A percentile compares a stretch with the other conserved stretches of the same genome.
Evolutionary conservation across 2,888 invertebrate species (phyloP).

Genomic region (Hyposoter dolosus): DNA sequence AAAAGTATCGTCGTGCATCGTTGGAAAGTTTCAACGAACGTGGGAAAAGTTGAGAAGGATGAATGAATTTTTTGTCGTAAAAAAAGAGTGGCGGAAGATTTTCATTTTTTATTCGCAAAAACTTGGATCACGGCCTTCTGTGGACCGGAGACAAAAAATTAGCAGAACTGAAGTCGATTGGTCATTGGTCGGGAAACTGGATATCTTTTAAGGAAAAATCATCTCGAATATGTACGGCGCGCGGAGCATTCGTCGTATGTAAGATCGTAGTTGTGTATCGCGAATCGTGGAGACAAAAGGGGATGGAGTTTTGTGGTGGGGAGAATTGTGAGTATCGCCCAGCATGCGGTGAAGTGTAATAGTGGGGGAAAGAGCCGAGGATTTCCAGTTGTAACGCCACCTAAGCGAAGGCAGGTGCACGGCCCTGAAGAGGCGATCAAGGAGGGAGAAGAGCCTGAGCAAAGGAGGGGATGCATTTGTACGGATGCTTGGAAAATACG

Average conservation of each 20-base stretch:
- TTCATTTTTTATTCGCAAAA: neutral
- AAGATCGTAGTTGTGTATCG: conserved; percentile 33
- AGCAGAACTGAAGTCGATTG: conserved; percentile 4
- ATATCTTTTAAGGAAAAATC: conserved; percentile 24
- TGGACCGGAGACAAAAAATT: neutral
- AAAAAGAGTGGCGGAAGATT: too few species aligned
- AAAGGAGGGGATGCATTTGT: conserved; percentile 40
- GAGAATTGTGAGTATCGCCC: conserved; percentile 46
- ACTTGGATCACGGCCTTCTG: neutral
- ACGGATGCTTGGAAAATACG: conserved; percentile 33
- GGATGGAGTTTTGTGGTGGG: conserved; percentile 32
- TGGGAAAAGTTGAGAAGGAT: too few species aligned
- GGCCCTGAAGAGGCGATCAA: conserved; percentile 42
- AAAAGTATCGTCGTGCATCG: too few species aligned
- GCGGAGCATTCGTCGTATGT: conserved; percentile 10
- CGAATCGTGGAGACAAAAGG: neutral
- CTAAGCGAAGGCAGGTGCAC: conserved; percentile 60
- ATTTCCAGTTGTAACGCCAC: conserved; percentile 50
- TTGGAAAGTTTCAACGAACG: too few species aligned
- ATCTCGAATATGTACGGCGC: conserved; percentile 7
- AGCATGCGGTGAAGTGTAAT: conserved; percentile 21
- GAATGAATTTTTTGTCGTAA: neutral
- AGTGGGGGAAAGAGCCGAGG: conserved; percentile 40
- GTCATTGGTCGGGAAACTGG: conserved; percentile 4
- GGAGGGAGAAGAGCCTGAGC: neutral